These are phyloP conservation scores for Pedetes capensis DNA, from an alignment of 2,113 vertebrate genomes.

Conservation along the genomic window DNA sequence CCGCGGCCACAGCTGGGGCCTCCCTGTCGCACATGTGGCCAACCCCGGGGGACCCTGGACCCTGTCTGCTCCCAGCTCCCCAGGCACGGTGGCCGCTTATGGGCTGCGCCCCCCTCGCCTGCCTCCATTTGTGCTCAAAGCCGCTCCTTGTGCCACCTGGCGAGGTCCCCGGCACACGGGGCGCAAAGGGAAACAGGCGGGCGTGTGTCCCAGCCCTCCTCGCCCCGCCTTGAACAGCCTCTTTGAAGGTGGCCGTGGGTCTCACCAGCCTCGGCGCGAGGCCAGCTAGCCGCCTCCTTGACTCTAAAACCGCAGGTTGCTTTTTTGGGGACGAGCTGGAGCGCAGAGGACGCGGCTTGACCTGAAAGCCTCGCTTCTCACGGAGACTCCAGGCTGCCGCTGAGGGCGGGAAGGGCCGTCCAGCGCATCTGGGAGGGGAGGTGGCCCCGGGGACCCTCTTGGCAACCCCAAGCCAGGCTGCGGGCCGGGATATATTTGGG, in stretches of 20 bases:
- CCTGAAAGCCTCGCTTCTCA: neutral
- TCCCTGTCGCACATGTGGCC: neutral
- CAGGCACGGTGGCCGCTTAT: too few relatives aligned
- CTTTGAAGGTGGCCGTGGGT: conserved; percentile 34
- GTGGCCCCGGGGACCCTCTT: too few relatives aligned
- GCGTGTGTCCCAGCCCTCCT: neutral
- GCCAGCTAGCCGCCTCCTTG: neutral
- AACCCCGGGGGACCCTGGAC: too few relatives aligned
- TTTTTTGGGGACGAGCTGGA: neutral
- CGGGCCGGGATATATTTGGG: neutral
- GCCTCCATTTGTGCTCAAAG: too few relatives aligned
- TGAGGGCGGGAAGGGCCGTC: neutral
- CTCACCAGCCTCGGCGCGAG: neutral
- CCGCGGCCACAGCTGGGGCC: neutral
- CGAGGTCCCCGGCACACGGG: too few relatives aligned
- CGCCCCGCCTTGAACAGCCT: neutral
- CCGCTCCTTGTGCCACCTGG: too few relatives aligned
- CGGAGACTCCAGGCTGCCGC: conserved; percentile 5
- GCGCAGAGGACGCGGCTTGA: neutral
- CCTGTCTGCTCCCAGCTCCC: too few relatives aligned
- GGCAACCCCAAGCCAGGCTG: neutral
- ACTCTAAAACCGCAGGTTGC: conserved; percentile 23
- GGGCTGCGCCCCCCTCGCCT: too few relatives aligned
- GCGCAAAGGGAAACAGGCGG: neutral
- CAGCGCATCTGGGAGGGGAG: neutral